phyloP scores from a whole-genome alignment of 2,113 vertebrate genomes.

The Seriola rivoliana region DNA sequence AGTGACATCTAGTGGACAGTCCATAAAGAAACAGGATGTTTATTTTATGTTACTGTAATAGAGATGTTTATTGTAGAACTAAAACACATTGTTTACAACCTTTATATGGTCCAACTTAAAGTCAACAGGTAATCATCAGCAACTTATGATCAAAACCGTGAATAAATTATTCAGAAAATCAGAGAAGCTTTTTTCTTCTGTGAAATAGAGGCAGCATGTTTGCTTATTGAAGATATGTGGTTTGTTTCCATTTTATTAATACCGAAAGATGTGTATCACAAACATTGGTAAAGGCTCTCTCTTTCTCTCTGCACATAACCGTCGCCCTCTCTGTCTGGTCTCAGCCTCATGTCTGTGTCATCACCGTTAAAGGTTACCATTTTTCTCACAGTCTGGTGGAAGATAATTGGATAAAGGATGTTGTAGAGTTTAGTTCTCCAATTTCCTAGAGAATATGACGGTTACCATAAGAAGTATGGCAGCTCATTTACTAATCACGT shows the following conservation, averaged over 20 bases:
- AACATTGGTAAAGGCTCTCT: not conserved
- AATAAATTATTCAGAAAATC: not conserved
- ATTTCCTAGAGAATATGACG: not conserved
- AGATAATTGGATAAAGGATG: constrained; percentile 62
- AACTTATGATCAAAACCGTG: not conserved
- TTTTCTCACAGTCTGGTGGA: constrained; percentile 33
- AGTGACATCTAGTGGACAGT: constrained; percentile 67
- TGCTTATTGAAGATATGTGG: not conserved
- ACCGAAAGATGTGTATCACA: not conserved
- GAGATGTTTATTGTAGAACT: not conserved
- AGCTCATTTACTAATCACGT: not conserved
- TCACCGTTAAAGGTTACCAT: constrained; percentile 35
- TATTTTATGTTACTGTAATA: not conserved
- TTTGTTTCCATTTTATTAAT: not conserved
- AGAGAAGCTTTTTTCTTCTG: no score
- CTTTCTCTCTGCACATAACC: not conserved
- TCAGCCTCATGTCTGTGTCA: constrained; percentile 36
- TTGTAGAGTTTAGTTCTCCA: constrained; percentile 26
- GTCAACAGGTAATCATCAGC: not conserved
- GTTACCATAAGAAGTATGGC: constrained; percentile 7
- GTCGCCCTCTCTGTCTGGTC: not conserved
- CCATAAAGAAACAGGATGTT: constrained; percentile 1
- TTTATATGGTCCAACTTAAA: not conserved
- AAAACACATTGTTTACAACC: not conserved
- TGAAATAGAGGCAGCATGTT: not conserved